Base-by-base conservation (phyloP, 2,113 vertebrate species). In the Pedionomus torquatus region DNA sequence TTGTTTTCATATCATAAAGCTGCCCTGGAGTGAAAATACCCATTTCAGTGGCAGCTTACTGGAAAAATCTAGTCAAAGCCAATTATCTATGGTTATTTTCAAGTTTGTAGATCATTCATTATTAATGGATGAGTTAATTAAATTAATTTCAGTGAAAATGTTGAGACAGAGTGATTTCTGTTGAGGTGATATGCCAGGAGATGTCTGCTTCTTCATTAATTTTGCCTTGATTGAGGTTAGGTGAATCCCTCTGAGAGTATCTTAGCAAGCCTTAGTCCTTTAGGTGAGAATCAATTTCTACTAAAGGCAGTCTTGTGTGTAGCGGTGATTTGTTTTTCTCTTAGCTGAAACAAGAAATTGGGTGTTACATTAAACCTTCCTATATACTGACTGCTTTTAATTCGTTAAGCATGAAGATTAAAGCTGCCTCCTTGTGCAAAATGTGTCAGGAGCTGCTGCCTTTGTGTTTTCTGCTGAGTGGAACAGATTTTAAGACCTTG, bases 81-180 rank as follows among this genome's bases (percentile, higher is more conserved):
- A 97, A 93, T 96, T 96, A 89, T 79, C 83, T 92, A 41, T 75
- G 61, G 83, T 84, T 95, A 86, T 96, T 97, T 93, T 92, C 94
- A 90, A 72, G 86, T 35, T 93, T 97, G 94, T 91, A 96, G 61
- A 90, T 89, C 65, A 94, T 93, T 95, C 68, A 94, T 96, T 96
- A 93, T 96, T 97, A 97, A 97, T 93, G 68, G 65, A 65, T 92
- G 69, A 89, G 64, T 95, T 97, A 97, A 97, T 97, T 92, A 95
- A 94, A 96, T 93, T 96, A 96, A 95, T 96, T 95, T 94, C 60
- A 82, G 80, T 90, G 64, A 82, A 90, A 97, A 92, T 71, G 44
- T 92, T 81, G 86, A 92, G 90, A 87, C 48, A 75, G 64, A 96
- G 69, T 0, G 8, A 87, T 84, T 88, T 65, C 52, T 91, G 44